Percentiles rank a stretch among this genome's conserved stretches.
phyloP scores from a whole-genome alignment of 2,888 invertebrate species.

The Helleia helle region DNA sequence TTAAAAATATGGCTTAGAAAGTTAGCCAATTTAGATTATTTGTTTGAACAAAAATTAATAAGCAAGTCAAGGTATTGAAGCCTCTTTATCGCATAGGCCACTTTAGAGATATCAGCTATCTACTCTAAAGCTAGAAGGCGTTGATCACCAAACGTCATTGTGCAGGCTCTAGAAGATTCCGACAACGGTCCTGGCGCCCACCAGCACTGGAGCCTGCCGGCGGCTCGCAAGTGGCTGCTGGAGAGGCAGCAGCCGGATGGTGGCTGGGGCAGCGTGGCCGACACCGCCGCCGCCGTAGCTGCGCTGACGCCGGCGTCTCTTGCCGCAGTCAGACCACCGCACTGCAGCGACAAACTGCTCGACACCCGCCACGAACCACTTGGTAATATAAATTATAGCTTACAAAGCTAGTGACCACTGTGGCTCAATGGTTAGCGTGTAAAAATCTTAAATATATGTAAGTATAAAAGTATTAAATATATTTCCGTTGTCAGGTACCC shows the following conservation, averaged over 20 bases:
- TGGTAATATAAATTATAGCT: conserved; percentile 40
- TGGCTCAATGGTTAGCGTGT: no score
- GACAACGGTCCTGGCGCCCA: conserved; percentile 73
- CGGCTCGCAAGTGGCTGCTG: conserved; percentile 83
- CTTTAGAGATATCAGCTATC: no score
- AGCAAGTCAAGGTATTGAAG: background rate
- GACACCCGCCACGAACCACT: conserved; percentile 65
- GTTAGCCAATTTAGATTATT: no score
- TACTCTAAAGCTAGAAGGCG: no score
- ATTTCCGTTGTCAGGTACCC: no score
- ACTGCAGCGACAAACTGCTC: conserved; percentile 68
- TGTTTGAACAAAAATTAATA: no score
- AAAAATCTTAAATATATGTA: no score
- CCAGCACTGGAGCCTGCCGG: conserved; percentile 83
- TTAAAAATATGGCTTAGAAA: no score
- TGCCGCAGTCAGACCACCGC: conserved; percentile 77
- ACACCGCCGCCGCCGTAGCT: conserved; percentile 86
- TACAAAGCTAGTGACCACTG: no score
- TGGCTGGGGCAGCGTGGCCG: conserved; percentile 82
- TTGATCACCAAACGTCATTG: conserved; percentile 19
- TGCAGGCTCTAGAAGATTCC: conserved; percentile 85
- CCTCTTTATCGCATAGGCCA: no score
- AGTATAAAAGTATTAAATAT: no score
- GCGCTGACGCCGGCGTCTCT: conserved; percentile 83
- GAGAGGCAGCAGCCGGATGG: conserved; percentile 84